Evolutionary conservation across 30 jellyfish, hydroid and myxozoan genomes (phyloP).

Genomic region (Sanderia malayensis): DNA sequence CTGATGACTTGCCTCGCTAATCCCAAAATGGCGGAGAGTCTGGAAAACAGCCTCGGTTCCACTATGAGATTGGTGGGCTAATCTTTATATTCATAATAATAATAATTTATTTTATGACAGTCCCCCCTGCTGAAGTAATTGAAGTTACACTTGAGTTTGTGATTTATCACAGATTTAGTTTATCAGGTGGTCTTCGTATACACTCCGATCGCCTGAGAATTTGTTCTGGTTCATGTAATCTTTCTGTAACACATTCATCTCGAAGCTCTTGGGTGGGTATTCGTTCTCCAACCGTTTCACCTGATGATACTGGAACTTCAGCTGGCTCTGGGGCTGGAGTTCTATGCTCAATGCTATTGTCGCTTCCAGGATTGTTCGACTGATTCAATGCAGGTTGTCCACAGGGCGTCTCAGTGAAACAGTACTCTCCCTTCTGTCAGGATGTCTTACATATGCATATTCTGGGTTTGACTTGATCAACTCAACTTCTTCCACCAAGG

Average conservation of each 20-base stretch:
- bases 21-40: not conserved
- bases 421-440: slow-evolving; percentile 43
- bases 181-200: not conserved
- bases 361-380: not conserved
- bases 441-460: slow-evolving; percentile 36
- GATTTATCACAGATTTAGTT: not conserved
- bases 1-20: not conserved
- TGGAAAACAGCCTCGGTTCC: slow-evolving; percentile 1
- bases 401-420: slow-evolving; percentile 33
- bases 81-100: too few relatives aligned
- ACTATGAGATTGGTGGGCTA: not conserved
- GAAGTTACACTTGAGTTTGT: not conserved
- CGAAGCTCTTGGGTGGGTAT: not conserved
- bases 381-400: slow-evolving; percentile 8
- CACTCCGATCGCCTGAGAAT: slow-evolving; percentile 4
- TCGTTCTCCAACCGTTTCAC: slow-evolving; percentile 3
- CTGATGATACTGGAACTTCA: not conserved
- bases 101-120: not conserved
- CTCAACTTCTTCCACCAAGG: slow-evolving; percentile 41
- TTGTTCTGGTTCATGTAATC: slow-evolving; percentile 1
- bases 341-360: not conserved
- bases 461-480: slow-evolving; percentile 31
- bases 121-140: slow-evolving; percentile 1
- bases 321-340: slow-evolving; percentile 2
- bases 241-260: not conserved